Evolutionary conservation across 1,140 invertebrate genomes (phyloP), one percentile per base, ranked within the genome.

Genomic region (Tetramorium alpestre): DNA sequence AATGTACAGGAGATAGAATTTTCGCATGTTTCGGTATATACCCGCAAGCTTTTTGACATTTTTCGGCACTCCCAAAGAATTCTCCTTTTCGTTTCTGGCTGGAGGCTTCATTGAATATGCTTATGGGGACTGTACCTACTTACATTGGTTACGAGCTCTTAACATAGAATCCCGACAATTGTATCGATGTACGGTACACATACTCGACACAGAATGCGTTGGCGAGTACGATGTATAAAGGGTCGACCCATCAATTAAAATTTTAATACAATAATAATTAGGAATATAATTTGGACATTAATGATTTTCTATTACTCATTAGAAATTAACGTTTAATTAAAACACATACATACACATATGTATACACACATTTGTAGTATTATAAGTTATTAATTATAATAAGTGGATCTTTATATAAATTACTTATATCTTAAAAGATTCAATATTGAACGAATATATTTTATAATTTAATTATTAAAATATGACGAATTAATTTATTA

Each of bases 31-130:
- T 86, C 51, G 56, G 81, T 87, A 80, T 33, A 33, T 33, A 33
- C 87, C 78, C 75, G 86, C 90, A 90, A 92, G 92, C 92, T 93
- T 93, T 92, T 93, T 92, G 88, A 92, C 89, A 87, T 84, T 85
- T 84, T 85, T 60, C 62, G 49, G 38, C 72, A 70, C 54, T 25
- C 70, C 65, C 38, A 70, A 54, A 67, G 51, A 77, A 86, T 56
- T 87, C 76, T 88, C 87, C 86, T 91, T 80, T 86, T 91, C 89
- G 54, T 73, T 92, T 91, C 89, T 93, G 90, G 88, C 85, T 92
- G 65, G 44, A 89, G 49, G 89, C 89, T 90, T 90, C 38, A 88
- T 91, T 92, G 87, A 91, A 92, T 88, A 91, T 88, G 92, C 92
- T 93, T 75, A 90, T 92, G 91, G 92, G 91, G 77, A 87, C 73